Conservation (phyloP, 2,888 invertebrate species). For the Ligdia adustata region DNA sequence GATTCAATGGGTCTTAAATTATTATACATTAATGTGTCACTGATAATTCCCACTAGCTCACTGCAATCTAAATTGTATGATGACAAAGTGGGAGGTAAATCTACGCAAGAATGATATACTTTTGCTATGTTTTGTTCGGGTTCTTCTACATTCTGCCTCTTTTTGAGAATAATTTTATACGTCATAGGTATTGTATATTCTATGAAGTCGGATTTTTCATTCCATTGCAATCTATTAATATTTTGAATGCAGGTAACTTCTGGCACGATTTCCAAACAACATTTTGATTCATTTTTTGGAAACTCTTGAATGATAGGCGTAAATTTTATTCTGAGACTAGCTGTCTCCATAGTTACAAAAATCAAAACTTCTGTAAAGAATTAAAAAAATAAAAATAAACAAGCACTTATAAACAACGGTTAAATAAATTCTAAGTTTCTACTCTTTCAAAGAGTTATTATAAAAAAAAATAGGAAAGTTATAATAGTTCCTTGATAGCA, state of each 20-base stretch:
- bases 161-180: constrained; percentile 65
- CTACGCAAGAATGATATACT: constrained; percentile 71
- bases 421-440: no score
- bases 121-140: constrained; percentile 39
- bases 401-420: no score
- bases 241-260: constrained; percentile 61
- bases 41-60: constrained; percentile 53
- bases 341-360: constrained; percentile 53
- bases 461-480: no score
- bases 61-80: constrained; percentile 44
- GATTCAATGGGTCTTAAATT: constrained; percentile 34
- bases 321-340: constrained; percentile 64
- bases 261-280: constrained; percentile 68
- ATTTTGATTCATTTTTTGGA: constrained; percentile 49
- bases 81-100: constrained; percentile 50
- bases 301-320: constrained; percentile 55
- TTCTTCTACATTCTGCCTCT: constrained; percentile 30
- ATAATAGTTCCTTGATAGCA: no score
- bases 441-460: no score
- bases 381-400: constrained; percentile 8
- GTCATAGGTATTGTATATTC: constrained; percentile 70
- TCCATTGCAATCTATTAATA: constrained; percentile 64
- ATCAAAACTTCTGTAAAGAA: constrained; percentile 31
- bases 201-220: constrained; percentile 48
- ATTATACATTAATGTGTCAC: constrained; percentile 55